Conservation (phyloP, 2,888 invertebrate species). For the Hydrotaea diabolus region DNA sequence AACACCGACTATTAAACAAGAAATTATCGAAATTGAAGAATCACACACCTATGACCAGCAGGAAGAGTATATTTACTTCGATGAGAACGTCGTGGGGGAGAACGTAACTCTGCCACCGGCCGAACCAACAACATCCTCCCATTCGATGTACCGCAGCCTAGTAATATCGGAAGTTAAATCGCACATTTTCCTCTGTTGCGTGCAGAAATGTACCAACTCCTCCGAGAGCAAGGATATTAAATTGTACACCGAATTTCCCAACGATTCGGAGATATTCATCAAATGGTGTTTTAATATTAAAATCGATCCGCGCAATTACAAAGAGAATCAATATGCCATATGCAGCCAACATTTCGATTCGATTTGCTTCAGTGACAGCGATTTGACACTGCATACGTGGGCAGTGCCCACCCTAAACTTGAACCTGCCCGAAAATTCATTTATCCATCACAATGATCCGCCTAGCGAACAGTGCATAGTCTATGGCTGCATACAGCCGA, state of each 20-base stretch:
- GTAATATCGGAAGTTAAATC: conserved; percentile 58
- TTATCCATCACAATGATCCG: conserved; percentile 59
- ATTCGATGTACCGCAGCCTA: conserved; percentile 7
- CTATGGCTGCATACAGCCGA: conserved; percentile 61
- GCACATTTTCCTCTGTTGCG: conserved; percentile 65
- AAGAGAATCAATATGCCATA: conserved; percentile 68
- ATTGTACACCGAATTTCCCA: conserved; percentile 68
- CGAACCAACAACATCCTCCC: background rate
- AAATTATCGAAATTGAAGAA: conserved; percentile 52
- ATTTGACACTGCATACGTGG: conserved; percentile 62
- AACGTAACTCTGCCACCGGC: background rate
- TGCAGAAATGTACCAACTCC: conserved; percentile 63
- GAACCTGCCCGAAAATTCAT: conserved; percentile 61
- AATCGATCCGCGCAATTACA: conserved; percentile 70
- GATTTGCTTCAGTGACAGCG: conserved; percentile 65
- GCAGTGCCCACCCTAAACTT: conserved; percentile 69
- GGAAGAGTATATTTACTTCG: background rate
- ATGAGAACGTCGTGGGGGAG: background rate
- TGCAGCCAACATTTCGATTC: conserved; percentile 69
- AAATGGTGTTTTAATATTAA: conserved; percentile 72
- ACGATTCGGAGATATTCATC: conserved; percentile 69
- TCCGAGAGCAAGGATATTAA: conserved; percentile 53
- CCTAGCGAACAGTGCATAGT: conserved; percentile 60
- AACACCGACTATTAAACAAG: conserved; percentile 9
- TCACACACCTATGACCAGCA: conserved; percentile 2